Evolutionary conservation across 2,888 invertebrate genomes (phyloP).

Genomic region (Apamea sordens): DNA sequence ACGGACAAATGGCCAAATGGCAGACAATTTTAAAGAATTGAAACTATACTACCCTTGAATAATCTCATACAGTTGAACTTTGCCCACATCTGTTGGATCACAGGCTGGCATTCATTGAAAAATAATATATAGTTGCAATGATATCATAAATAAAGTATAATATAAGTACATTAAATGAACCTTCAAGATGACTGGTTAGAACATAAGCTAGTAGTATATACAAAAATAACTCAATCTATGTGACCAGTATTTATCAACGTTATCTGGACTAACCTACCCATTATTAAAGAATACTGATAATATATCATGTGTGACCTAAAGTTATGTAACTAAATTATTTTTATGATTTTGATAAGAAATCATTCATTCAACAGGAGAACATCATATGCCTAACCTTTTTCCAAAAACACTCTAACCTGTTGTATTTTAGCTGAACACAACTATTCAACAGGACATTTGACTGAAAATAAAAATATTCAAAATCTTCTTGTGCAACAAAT

Average conservation of each 20-base stretch:
- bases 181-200: background rate
- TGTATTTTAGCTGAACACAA: background rate
- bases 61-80: background rate
- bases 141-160: background rate
- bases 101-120: background rate
- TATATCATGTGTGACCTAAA: background rate
- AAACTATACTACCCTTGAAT: background rate
- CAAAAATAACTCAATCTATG: background rate
- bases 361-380: background rate
- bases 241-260: constrained; percentile 10
- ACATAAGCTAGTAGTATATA: background rate
- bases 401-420: background rate
- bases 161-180: background rate
- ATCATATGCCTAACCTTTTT: background rate
- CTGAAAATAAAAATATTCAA: background rate
- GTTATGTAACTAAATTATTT: constrained; percentile 7
- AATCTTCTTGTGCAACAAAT: background rate
- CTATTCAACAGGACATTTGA: background rate
- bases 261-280: constrained; percentile 15
- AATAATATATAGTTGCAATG: background rate
- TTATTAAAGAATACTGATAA: constrained; percentile 23
- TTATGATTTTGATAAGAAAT: background rate
- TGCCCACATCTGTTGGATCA: background rate
- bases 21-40: background rate
- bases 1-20: background rate